Evolutionary conservation across 2,113 vertebrate species (phyloP).

Genomic region (Regulus satrapa): DNA sequence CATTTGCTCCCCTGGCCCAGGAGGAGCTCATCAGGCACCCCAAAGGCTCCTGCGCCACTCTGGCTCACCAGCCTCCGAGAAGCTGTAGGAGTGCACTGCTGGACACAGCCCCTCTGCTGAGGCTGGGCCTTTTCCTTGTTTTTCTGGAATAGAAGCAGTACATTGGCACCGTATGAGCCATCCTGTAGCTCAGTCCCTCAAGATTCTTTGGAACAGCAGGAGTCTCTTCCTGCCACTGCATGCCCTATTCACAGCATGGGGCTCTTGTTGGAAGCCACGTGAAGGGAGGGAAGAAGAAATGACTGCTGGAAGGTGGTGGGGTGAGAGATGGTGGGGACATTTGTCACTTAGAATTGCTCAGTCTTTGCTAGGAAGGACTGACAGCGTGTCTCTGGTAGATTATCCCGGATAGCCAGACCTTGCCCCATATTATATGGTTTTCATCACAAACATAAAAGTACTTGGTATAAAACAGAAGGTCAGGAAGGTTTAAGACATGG

Average conservation of each 20-base stretch:
- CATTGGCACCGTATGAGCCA: neutral
- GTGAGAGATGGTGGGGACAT: neutral
- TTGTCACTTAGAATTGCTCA: neutral
- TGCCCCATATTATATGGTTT: slow-evolving; percentile 35
- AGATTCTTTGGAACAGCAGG: neutral
- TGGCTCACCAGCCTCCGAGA: neutral
- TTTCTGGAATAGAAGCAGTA: neutral
- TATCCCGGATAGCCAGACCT: neutral
- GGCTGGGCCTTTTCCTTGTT: neutral
- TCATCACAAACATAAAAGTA: slow-evolving; percentile 60
- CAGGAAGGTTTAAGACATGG: slow-evolving; percentile 61
- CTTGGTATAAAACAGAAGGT: slow-evolving; percentile 66
- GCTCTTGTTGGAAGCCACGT: neutral
- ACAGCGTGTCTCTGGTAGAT: neutral
- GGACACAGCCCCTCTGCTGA: neutral
- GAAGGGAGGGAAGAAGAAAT: neutral
- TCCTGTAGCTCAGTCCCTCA: neutral
- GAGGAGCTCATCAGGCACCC: neutral
- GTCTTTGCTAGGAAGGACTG: neutral
- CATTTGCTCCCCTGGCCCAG: fast-evolving
- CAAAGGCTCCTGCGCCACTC: neutral
- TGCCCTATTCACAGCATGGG: neutral
- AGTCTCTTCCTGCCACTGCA: neutral
- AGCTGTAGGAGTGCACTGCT: neutral
- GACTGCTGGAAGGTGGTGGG: neutral